Percentiles rank a stretch among this genome's conserved stretches.
Conservation (phyloP, 2,888 invertebrate genomes). For the Ceraclea dissimilis region DNA sequence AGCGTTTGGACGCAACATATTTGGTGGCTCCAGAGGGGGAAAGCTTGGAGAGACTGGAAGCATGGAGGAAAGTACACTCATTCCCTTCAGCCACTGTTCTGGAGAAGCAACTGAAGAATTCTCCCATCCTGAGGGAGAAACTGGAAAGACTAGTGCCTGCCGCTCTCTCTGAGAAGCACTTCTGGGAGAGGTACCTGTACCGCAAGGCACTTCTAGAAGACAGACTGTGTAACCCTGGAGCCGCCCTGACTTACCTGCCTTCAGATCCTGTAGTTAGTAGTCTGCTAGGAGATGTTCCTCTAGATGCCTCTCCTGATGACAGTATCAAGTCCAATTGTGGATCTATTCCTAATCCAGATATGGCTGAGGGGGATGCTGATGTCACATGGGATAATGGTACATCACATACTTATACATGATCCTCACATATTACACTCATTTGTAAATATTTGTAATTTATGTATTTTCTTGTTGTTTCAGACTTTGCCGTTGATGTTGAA, state of each 20-base stretch:
- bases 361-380: constrained; percentile 30
- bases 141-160: constrained; percentile 64
- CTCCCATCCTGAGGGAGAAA: constrained; percentile 49
- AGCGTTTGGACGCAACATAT: constrained; percentile 66
- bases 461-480: constrained; percentile 35
- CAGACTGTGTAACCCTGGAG: constrained; percentile 55
- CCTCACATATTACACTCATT: neutral
- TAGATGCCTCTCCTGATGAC: constrained; percentile 34
- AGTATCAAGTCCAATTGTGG: constrained; percentile 23
- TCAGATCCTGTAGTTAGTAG: constrained; percentile 39
- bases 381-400: constrained; percentile 48
- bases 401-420: constrained; percentile 29
- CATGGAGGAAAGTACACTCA: constrained; percentile 37
- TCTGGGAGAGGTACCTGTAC: constrained; percentile 82
- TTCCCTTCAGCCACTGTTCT: constrained; percentile 32
- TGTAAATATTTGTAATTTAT: neutral
- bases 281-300: constrained; percentile 10
- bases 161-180: constrained; percentile 62
- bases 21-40: constrained; percentile 56
- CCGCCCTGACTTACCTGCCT: constrained; percentile 30
- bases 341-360: constrained; percentile 29
- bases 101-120: constrained; percentile 32
- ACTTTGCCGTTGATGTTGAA: constrained; percentile 57
- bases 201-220: constrained; percentile 71
- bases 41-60: constrained; percentile 42